These are phyloP conservation scores for Urocyon cinereoargenteus DNA, from an alignment of 2,797 vertebrate species.

Conservation along the genomic window DNA sequence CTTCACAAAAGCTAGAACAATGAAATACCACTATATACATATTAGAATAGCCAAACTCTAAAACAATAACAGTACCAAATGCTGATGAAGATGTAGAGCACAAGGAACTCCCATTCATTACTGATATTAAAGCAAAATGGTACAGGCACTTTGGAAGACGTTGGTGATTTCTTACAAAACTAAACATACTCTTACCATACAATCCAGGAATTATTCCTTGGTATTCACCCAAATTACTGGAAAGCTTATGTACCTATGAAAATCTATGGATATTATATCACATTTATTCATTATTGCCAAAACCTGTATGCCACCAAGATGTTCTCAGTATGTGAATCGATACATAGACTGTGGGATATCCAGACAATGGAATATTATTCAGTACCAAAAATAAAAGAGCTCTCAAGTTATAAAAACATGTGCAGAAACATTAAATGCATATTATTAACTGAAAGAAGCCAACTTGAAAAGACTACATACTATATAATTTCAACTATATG, in stretches of 20 bases:
- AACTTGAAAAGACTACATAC: not conserved
- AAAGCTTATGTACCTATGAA: not conserved
- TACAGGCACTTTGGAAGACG: not conserved
- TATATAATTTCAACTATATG: not conserved
- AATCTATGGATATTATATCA: not conserved
- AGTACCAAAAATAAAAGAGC: not conserved
- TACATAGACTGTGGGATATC: not conserved
- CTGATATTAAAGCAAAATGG: not conserved
- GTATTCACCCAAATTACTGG: not conserved
- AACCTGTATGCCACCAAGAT: not conserved
- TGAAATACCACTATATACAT: not conserved
- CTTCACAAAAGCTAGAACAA: slow-evolving; percentile 44
- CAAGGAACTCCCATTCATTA: not conserved
- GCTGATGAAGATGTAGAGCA: not conserved
- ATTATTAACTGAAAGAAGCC: not conserved
- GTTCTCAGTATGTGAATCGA: not conserved
- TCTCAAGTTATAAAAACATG: not conserved
- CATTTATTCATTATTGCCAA: not conserved
- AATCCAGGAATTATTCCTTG: not conserved
- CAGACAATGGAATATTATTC: not conserved
- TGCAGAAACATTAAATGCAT: not conserved
- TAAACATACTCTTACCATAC: not conserved
- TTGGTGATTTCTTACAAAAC: not conserved
- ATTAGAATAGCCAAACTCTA: not conserved
- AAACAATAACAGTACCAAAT: not conserved